Conservation (phyloP, 1,140 invertebrate species). For the Ostrea denselamellosa region DNA sequence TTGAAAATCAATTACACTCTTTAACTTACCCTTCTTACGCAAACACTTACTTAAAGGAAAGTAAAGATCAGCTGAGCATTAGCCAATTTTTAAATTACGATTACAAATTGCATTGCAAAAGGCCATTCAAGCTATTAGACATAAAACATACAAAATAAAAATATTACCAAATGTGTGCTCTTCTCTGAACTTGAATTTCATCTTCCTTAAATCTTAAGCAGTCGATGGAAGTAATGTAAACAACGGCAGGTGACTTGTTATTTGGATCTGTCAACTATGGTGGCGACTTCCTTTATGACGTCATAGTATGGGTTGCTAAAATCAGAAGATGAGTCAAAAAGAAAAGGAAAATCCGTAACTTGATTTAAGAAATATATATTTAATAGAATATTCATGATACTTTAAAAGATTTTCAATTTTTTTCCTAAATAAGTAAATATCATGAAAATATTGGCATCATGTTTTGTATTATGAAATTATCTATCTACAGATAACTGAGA, state of each 20-base stretch:
- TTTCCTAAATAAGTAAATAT: too few species aligned
- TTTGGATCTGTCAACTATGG: slow-evolving; percentile 16
- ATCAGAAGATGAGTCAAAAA: slow-evolving; percentile 14
- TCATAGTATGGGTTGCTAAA: slow-evolving; percentile 8
- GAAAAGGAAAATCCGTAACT: background rate
- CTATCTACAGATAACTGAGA: background rate
- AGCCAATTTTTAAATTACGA: background rate
- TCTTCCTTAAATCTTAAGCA: slow-evolving; percentile 47
- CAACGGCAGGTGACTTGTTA: slow-evolving; percentile 42
- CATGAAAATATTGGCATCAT: too few species aligned
- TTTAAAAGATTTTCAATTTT: too few species aligned
- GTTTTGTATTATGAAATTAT: too few species aligned
- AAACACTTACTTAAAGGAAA: too few species aligned
- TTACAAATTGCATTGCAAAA: background rate
- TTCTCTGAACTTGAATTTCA: slow-evolving; percentile 77
- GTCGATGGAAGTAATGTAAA: slow-evolving; percentile 29
- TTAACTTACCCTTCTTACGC: too few species aligned
- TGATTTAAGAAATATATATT: too few species aligned
- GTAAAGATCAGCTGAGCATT: background rate
- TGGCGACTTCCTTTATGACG: slow-evolving; percentile 43
- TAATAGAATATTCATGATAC: too few species aligned
- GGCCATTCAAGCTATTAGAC: background rate
- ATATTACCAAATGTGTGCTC: slow-evolving; percentile 66
- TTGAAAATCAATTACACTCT: too few species aligned
- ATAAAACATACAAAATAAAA: background rate